Evolutionary conservation across 2,888 invertebrate species (phyloP).

Genomic region (Acrobasis consociella): DNA sequence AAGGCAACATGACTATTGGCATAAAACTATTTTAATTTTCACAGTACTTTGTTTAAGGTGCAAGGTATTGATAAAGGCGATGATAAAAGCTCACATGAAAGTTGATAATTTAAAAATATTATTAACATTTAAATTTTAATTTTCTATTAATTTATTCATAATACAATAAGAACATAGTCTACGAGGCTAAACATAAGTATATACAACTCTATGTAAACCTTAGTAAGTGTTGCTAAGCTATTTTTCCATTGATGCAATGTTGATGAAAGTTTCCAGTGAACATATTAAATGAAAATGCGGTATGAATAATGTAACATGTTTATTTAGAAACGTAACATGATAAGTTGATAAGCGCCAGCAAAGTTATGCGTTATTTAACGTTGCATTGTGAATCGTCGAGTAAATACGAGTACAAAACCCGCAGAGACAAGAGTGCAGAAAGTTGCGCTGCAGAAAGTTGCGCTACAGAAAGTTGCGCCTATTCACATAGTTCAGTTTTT

Average conservation of each 20-base stretch:
- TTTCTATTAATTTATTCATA: too few species aligned
- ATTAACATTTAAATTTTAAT: too few species aligned
- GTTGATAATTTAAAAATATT: too few species aligned
- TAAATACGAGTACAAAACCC: slow-evolving; percentile 14
- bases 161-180: too few species aligned
- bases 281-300: not conserved
- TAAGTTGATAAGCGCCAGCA: slow-evolving; percentile 6
- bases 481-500: slow-evolving; percentile 41
- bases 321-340: slow-evolving; percentile 9
- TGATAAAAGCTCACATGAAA: too few species aligned
- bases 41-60: too few species aligned
- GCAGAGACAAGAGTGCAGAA: slow-evolving; percentile 16
- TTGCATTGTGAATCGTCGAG: slow-evolving; percentile 13
- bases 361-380: slow-evolving; percentile 9
- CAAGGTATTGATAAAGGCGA: too few species aligned
- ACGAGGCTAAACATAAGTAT: too few species aligned
- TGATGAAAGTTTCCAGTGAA: not conserved
- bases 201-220: too few species aligned
- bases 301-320: slow-evolving; percentile 3
- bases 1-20: too few species aligned
- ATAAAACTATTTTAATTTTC: too few species aligned
- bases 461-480: slow-evolving; percentile 32
- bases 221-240: not conserved
- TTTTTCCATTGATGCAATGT: not conserved
- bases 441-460: slow-evolving; percentile 21